Percentiles rank a stretch among this genome's conserved stretches.
Conservation (phyloP, 1,140 invertebrate genomes). For the Ephestia elutella region DNA sequence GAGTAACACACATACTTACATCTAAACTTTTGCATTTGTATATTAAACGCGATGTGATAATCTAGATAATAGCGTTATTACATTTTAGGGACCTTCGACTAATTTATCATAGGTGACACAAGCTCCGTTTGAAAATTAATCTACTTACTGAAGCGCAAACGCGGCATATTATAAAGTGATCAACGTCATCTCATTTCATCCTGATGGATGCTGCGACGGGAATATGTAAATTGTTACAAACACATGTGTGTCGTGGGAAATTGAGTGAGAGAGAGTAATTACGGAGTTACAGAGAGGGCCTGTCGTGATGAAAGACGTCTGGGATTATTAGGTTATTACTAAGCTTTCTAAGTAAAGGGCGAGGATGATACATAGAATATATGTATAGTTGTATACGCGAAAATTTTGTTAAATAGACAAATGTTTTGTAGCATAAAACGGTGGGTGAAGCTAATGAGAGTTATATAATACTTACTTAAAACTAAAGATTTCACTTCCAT, state of each 20-base stretch:
- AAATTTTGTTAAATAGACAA: neutral
- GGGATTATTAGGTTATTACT: conserved; percentile 14
- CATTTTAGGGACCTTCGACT: neutral
- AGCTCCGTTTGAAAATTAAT: neutral
- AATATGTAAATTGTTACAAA: conserved; percentile 5
- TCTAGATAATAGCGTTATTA: neutral
- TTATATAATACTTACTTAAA: too few relatives aligned
- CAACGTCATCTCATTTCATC: conserved; percentile 12
- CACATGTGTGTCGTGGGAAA: conserved; percentile 10
- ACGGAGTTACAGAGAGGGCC: neutral
- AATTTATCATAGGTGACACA: neutral
- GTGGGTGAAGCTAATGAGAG: neutral
- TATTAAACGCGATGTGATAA: too few relatives aligned
- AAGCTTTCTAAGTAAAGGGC: neutral
- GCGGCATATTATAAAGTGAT: conserved; percentile 12
- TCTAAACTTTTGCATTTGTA: too few relatives aligned
- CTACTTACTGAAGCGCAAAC: neutral
- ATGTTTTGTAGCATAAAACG: neutral
- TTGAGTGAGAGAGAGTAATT: conserved; percentile 15
- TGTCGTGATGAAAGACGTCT: neutral
- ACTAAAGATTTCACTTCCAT: too few relatives aligned
- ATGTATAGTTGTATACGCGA: neutral
- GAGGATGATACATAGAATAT: neutral
- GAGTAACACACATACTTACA: too few relatives aligned
- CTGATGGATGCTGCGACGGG: conserved; percentile 15